A percentile compares a stretch with the other conserved stretches of the same genome.
Evolutionary conservation across 2,113 vertebrate species (phyloP).

Genomic region (Hystrix cristata): DNA sequence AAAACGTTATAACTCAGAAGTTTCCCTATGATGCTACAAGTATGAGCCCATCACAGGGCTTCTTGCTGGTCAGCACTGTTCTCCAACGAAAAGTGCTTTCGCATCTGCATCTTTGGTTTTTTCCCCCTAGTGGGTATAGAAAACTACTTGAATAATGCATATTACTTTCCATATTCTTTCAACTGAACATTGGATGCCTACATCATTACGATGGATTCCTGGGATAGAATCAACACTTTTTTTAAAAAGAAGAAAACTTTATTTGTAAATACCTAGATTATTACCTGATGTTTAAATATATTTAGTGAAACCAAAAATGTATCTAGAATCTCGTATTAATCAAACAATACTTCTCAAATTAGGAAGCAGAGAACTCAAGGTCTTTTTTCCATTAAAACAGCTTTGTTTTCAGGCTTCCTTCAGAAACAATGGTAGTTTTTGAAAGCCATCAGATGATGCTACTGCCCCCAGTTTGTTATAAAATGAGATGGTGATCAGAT

Average conservation of each 20-base stretch:
- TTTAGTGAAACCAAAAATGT: neutral
- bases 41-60: neutral
- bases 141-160: conserved; percentile 76
- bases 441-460: neutral
- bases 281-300: conserved; percentile 12
- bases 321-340: neutral
- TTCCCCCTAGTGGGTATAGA: conserved; percentile 13
- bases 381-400: neutral
- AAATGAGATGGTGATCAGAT: neutral
- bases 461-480: neutral
- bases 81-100: conserved; percentile 62
- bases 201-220: conserved; percentile 53
- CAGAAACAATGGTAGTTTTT: neutral
- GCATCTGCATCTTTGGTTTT: neutral
- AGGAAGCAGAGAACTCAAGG: neutral
- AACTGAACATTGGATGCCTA: conserved; percentile 33
- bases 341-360: conserved; percentile 6
- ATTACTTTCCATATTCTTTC: conserved; percentile 38
- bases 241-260: neutral
- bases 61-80: conserved; percentile 65
- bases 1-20: neutral
- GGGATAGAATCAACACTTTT: neutral
- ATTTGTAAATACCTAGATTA: conserved; percentile 21
- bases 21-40: neutral
- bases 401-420: conserved; percentile 16